phyloP scores from a whole-genome alignment of 2,888 invertebrate genomes.

The Dione juno region DNA sequence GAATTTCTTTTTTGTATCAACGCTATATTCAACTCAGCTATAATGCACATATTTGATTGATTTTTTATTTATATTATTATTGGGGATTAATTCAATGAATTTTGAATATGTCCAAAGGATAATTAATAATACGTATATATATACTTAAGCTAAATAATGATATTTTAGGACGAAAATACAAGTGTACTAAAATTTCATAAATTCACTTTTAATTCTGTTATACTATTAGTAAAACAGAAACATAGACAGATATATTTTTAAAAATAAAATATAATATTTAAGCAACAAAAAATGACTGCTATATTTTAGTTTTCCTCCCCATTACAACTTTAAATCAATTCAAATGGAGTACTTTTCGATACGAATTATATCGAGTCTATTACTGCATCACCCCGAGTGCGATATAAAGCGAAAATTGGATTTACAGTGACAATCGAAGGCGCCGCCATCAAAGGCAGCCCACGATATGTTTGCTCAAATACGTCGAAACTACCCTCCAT shows the following conservation, averaged over 20 bases:
- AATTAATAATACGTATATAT: too few relatives aligned
- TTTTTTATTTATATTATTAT: constrained; percentile 15
- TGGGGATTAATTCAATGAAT: too few relatives aligned
- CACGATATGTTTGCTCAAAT: constrained; percentile 75
- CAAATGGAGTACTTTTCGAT: constrained; percentile 27
- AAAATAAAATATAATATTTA: background rate
- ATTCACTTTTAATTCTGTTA: too few relatives aligned
- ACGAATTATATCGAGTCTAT: constrained; percentile 42
- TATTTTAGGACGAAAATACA: too few relatives aligned
- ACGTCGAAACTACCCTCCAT: constrained; percentile 68
- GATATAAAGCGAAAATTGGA: constrained; percentile 82
- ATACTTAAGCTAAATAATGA: too few relatives aligned
- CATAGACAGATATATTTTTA: background rate
- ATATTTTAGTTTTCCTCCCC: background rate
- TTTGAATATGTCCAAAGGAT: too few relatives aligned
- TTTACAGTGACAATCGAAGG: constrained; percentile 81
- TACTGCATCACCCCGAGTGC: constrained; percentile 64
- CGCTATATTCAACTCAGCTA: constrained; percentile 41
- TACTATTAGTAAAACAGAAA: too few relatives aligned
- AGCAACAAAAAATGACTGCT: background rate
- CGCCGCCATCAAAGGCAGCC: constrained; percentile 79
- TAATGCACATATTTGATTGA: constrained; percentile 45
- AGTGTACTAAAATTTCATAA: too few relatives aligned
- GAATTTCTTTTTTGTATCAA: constrained; percentile 64
- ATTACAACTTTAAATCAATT: constrained; percentile 21